phyloP scores from a whole-genome alignment of 2,113 vertebrate species.

The Tachysurus vachellii region DNA sequence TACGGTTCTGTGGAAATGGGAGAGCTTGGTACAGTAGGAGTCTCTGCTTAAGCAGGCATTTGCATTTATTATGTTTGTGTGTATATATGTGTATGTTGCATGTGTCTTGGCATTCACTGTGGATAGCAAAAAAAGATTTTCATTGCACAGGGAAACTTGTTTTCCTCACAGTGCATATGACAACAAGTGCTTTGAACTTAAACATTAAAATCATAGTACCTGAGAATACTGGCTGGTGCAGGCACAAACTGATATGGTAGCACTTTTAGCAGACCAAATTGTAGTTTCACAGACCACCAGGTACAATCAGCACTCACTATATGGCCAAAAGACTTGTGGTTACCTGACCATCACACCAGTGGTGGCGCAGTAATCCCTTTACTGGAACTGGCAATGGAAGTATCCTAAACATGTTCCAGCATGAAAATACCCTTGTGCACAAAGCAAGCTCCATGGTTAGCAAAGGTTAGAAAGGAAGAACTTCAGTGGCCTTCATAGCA shows the following conservation, averaged over 20 bases:
- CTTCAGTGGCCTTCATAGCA: neutral
- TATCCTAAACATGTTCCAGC: neutral
- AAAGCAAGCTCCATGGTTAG: neutral
- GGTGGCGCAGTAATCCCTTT: neutral
- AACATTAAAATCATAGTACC: neutral
- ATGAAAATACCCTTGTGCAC: neutral
- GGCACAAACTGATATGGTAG: neutral
- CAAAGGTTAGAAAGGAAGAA: neutral
- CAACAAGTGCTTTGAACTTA: no score
- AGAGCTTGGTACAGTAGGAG: neutral
- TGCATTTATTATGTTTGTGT: no score
- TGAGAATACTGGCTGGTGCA: neutral
- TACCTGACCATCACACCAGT: neutral
- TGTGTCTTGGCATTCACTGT: no score
- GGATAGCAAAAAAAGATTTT: no score
- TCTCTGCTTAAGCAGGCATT: neutral
- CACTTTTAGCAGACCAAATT: neutral
- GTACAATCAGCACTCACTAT: neutral
- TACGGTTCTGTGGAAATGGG: neutral
- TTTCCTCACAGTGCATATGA: no score
- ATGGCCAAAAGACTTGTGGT: neutral
- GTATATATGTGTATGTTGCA: no score
- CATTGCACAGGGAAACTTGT: no score
- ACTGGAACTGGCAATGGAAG: neutral
- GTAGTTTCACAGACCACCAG: neutral